Conservation (phyloP, 2,113 vertebrate species). For the Butastur rufipennis region DNA sequence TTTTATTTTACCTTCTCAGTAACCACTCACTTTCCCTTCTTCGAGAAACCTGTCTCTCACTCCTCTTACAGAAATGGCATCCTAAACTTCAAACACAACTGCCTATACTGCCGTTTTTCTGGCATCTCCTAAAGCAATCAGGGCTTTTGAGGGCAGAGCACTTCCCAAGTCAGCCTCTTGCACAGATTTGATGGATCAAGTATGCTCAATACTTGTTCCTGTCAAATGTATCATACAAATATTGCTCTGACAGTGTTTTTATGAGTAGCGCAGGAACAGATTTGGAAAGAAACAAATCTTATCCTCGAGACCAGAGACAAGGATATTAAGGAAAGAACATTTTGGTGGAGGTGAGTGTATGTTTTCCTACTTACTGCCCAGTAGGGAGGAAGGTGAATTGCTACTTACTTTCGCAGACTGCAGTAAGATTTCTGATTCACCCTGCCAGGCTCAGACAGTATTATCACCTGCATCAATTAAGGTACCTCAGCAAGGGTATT, state of each 20-base stretch:
- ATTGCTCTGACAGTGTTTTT: not conserved
- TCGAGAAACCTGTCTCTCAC: not conserved
- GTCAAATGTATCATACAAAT: not conserved
- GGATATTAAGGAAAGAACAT: slow-evolving; percentile 52
- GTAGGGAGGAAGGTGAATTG: slow-evolving; percentile 67
- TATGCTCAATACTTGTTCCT: not conserved
- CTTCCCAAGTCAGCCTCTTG: not conserved
- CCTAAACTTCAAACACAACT: not conserved
- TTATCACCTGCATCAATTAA: slow-evolving; percentile 52
- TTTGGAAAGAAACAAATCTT: slow-evolving; percentile 56
- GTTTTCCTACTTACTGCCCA: slow-evolving; percentile 67
- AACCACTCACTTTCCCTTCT: not conserved
- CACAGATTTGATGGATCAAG: not conserved
- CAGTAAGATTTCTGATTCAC: slow-evolving; percentile 17
- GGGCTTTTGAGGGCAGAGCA: not conserved
- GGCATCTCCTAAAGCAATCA: not conserved
- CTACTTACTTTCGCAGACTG: slow-evolving; percentile 45
- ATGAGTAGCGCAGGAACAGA: not conserved
- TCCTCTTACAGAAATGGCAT: not conserved
- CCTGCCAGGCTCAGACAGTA: slow-evolving; percentile 52
- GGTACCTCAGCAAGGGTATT: slow-evolving; percentile 21
- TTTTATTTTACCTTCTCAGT: slow-evolving; percentile 2
- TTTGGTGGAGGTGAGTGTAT: slow-evolving; percentile 59
- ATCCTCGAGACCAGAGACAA: slow-evolving; percentile 40
- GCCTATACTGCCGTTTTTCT: not conserved